A percentile compares a stretch with the other conserved stretches of the same genome.
Conservation (phyloP, 2,113 vertebrate species). For the Notothenia coriiceps region DNA sequence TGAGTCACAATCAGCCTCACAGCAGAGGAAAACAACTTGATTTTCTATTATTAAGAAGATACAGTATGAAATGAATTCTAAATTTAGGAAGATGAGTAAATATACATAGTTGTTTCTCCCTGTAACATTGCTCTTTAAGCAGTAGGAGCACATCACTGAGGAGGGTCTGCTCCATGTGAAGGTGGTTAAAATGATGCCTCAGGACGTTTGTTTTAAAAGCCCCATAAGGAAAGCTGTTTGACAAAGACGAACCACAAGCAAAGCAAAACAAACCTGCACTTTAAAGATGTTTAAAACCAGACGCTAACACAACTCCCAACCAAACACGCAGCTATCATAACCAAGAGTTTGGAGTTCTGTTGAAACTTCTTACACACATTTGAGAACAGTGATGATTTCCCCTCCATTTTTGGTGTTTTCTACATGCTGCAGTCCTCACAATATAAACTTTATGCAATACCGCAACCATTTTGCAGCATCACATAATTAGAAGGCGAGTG, state of each 20-base stretch:
- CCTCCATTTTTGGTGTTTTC: conserved; percentile 8
- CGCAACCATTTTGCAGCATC: conserved; percentile 36
- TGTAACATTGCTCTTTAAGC: conserved; percentile 1
- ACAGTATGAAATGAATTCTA: background rate
- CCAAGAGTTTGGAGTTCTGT: conserved; percentile 13
- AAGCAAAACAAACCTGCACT: conserved; percentile 53
- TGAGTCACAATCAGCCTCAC: conserved; percentile 8
- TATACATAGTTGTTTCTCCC: background rate
- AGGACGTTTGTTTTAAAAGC: conserved; percentile 56
- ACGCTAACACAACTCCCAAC: conserved; percentile 36
- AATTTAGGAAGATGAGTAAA: background rate
- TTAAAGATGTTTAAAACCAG: conserved; percentile 56
- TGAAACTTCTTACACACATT: conserved; percentile 1
- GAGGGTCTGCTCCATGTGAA: conserved; percentile 30
- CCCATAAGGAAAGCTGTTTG: conserved; percentile 51
- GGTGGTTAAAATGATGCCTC: conserved; percentile 43
- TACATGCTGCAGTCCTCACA: conserved; percentile 20
- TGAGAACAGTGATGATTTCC: conserved; percentile 26
- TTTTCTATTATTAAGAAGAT: background rate
- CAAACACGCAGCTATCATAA: conserved; percentile 17
- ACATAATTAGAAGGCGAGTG: conserved; percentile 49
- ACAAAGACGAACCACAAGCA: conserved; percentile 61
- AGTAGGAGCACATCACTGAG: background rate
- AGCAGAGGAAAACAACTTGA: background rate
- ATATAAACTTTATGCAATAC: conserved; percentile 34